Base-by-base conservation (phyloP, 2,888 invertebrate genomes). In the Cantharis nigra region DNA sequence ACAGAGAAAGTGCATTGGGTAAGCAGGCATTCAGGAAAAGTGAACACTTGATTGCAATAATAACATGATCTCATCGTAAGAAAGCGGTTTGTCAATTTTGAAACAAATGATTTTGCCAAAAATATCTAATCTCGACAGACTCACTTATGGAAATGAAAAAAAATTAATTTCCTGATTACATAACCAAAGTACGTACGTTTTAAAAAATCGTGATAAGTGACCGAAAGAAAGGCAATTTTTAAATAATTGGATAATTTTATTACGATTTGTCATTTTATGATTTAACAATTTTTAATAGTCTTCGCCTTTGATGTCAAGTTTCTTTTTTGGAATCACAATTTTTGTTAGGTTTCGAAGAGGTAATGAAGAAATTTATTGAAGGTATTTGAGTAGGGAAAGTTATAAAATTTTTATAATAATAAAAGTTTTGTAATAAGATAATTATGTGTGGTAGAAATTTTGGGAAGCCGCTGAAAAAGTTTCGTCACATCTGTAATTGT, bases 11-110 rank as follows among this genome's bases (percentile, higher is more conserved):
- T 77, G 75, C 69, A 65, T 16, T 75, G 64, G n/a, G 64, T 72
- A 70, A 72, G 72, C 70, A 71, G 63, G 70, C 69, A 74, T 69
- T 33, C 77, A 77, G 77, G 77, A 77, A 74, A 77, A 74, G 77
- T 70, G 73, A 77, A 77, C 77, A 76, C 14, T 16, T 67, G 28
- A 23, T 30, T 76, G 28, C 69, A 23, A 30, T 74, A 71, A 77
- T 77, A 62, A 63, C 64, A 11, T 75, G 63, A 73, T 72, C 69
- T 77, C 65, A 69, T 67, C 20, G 62, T n/a, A 77, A 71, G 77
- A 77, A 77, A 77, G 77, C 70, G 67, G 74, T 23, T 69, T 69
- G 69, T 69, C 28, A 69, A 69, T 26, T 69, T 23, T 18, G 28
- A 26, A 69, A 69, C 49, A 49, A 49, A 49, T n/a, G 49, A 49